A percentile compares a stretch with the other conserved stretches of the same genome.
Conservation (phyloP, 2,888 invertebrate genomes). For the Tipula vernalis region DNA sequence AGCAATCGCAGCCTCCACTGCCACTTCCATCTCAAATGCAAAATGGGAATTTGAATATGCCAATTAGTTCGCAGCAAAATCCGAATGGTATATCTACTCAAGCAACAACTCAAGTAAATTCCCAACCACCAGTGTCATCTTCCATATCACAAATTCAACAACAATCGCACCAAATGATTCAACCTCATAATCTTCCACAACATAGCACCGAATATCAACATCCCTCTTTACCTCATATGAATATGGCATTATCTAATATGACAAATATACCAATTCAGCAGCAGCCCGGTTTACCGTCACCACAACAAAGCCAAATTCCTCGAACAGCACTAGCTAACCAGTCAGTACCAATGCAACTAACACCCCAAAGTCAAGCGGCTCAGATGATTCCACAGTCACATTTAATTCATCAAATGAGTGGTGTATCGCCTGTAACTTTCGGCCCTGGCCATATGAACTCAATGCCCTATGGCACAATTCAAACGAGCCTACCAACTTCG, state of each 20-base stretch:
- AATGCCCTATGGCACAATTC: constrained; percentile 13
- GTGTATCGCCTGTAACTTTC: not conserved
- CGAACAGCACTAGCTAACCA: constrained; percentile 8
- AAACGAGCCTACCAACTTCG: constrained; percentile 29
- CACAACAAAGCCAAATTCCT: constrained; percentile 9
- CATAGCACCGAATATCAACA: not conserved
- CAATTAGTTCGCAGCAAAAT: constrained; percentile 17
- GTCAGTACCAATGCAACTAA: constrained; percentile 11
- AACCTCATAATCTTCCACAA: not conserved
- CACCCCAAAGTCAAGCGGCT: constrained; percentile 12
- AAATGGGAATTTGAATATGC: constrained; percentile 24
- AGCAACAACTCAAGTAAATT: constrained; percentile 15
- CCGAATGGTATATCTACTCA: constrained; percentile 13
- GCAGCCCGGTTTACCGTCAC: not conserved
- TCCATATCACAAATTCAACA: constrained; percentile 11
- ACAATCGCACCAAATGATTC: constrained; percentile 13
- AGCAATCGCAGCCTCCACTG: constrained; percentile 14
- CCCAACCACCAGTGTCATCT: not conserved
- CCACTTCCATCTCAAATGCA: constrained; percentile 26
- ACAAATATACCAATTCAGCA: not conserved
- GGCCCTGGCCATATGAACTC: not conserved
- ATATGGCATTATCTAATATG: not conserved
- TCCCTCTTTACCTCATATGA: not conserved
- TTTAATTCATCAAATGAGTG: constrained; percentile 9
- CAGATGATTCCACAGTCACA: not conserved